phyloP scores from a whole-genome alignment of 2,113 vertebrate species.

The Butastur rufipennis region DNA sequence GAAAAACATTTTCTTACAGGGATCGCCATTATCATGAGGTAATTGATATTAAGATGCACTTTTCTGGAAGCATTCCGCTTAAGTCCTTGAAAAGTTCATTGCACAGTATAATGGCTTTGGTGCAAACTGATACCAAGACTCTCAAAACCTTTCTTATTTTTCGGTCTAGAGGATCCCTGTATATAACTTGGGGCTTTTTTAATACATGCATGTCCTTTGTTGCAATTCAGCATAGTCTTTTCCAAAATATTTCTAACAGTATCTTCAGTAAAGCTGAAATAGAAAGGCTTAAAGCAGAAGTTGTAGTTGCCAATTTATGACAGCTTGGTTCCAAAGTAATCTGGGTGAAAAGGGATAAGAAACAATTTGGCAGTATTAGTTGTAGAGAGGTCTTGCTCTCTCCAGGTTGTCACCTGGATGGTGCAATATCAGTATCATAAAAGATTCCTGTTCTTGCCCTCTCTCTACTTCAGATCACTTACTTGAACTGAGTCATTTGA shows the following conservation, averaged over 20 bases:
- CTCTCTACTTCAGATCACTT: background rate
- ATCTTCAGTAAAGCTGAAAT: background rate
- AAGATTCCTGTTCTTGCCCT: background rate
- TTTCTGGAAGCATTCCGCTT: background rate
- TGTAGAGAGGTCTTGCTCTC: background rate
- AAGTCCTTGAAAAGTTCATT: background rate
- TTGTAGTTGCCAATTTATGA: background rate
- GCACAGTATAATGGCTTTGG: background rate
- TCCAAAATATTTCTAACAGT: background rate
- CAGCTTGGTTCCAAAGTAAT: background rate
- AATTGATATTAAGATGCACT: background rate
- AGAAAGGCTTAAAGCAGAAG: background rate
- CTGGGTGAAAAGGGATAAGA: background rate
- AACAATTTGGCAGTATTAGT: background rate
- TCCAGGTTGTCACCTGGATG: background rate
- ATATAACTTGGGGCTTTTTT: rapidly evolving
- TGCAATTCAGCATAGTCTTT: background rate
- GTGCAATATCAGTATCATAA: background rate
- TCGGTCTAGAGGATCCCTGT: background rate
- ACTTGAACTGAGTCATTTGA: background rate
- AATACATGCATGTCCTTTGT: background rate
- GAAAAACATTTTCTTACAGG: background rate
- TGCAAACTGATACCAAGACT: background rate
- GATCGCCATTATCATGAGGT: background rate
- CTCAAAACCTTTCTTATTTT: background rate